Base-by-base conservation (phyloP, 1,140 invertebrate species). In the Akabosia matsudoensis region DNA sequence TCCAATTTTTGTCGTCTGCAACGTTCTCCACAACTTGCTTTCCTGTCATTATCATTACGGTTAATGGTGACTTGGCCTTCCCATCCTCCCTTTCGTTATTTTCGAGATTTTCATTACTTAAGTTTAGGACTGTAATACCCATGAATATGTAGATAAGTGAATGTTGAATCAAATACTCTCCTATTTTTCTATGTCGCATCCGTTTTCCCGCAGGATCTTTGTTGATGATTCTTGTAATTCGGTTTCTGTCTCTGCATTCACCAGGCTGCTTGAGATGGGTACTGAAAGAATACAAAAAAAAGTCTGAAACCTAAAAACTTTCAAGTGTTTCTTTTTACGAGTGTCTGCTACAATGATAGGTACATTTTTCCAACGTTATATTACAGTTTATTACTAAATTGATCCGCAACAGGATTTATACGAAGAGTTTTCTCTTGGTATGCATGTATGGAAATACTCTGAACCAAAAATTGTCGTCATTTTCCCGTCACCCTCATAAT, bases 41-140 rank as follows among this genome's bases (percentile, higher is more conserved):
- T 28, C 61, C 45, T 78, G 75, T 78, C 77, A 78, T 78, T 78
- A 78, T 78, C 77, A 78, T 78, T 78, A 76, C 74, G 74, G 70
- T 73, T 78, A 78, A 78, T 78, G 77, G 77, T 73, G 30, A 22
- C 45, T 30, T 34, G 7, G 70, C 30, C 37, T 56, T 30, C 37
- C 54, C n/a, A 1, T 30, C 24, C 70, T 24, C 24, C 67, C 14
- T 34, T 70, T 34, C 33, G 10, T 22, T 28, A 24, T 64, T 64
- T 28, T 64, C 56, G 37, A 18, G 37, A 45, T 45, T 45, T 45
- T 45, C 37, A n/a, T n/a, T n/a, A n/a, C n/a, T n/a, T n/a, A n/a
- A n/a, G n/a, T n/a, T n/a, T n/a, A n/a, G n/a, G n/a, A n/a, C n/a
- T n/a, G n/a, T n/a, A n/a, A n/a, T n/a, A n/a, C n/a, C n/a, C n/a